A percentile compares a stretch with the other conserved stretches of the same genome.
Conservation (phyloP, 2,113 vertebrate genomes). For the Heterochromis multidens region DNA sequence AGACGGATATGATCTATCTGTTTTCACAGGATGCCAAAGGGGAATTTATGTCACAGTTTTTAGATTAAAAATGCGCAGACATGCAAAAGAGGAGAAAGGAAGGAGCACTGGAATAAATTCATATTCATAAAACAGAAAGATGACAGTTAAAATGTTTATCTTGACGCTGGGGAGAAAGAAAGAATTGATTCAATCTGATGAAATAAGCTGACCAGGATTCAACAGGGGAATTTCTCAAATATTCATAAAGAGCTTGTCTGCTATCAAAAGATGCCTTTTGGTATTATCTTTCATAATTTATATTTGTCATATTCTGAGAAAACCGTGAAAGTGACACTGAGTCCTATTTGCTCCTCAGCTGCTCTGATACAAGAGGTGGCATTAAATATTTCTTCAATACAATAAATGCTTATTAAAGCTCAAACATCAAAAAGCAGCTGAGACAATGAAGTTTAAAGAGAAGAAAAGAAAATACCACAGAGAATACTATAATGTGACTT, state of each 20-base stretch:
- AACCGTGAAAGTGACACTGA: slow-evolving; percentile 15
- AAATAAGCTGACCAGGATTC: slow-evolving; percentile 10
- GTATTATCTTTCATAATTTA: slow-evolving; percentile 30
- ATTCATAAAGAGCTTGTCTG: slow-evolving; percentile 7
- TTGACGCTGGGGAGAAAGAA: not conserved
- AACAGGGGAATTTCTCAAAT: not conserved
- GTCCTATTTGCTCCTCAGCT: not conserved
- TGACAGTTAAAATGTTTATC: slow-evolving; percentile 22
- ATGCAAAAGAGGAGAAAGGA: not conserved
- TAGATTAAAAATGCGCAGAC: not conserved
- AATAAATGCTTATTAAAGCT: slow-evolving; percentile 44
- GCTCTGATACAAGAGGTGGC: not conserved
- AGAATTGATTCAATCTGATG: slow-evolving; percentile 23
- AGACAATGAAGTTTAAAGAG: not conserved
- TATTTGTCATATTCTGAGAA: slow-evolving; percentile 7
- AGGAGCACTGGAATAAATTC: not conserved
- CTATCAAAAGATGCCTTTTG: not conserved
- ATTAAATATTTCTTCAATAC: slow-evolving; percentile 8
- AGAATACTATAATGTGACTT: not conserved
- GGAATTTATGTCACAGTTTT: slow-evolving; percentile 25
- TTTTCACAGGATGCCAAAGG: slow-evolving; percentile 18
- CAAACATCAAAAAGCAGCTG: slow-evolving; percentile 15
- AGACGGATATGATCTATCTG: not conserved
- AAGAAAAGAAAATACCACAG: not conserved
- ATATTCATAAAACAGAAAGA: slow-evolving; percentile 4